These are phyloP conservation scores for Telmatochromis sp. DNA, from an alignment of 2,113 vertebrate genomes.

Conservation along the genomic window DNA sequence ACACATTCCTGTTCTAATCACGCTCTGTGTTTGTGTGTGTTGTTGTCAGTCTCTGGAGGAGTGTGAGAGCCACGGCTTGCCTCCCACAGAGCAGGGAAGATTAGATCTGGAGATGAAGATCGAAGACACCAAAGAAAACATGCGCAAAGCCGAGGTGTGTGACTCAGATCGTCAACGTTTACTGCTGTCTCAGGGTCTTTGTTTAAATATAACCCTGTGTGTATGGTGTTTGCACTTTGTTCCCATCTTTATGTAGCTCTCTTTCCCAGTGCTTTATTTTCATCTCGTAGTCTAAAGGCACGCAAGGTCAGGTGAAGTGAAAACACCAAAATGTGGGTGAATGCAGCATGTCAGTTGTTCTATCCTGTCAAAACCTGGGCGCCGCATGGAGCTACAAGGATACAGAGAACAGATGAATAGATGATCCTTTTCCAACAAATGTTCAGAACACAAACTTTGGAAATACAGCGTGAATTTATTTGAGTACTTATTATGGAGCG, in stretches of 20 bases:
- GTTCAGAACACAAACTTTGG: background rate
- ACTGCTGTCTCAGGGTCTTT: background rate
- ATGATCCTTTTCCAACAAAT: background rate
- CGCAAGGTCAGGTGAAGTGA: background rate
- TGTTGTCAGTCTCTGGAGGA: conserved; percentile 81
- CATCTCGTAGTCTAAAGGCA: background rate
- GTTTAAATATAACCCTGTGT: background rate
- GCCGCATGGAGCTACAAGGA: background rate
- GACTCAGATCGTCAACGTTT: background rate
- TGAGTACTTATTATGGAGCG: background rate
- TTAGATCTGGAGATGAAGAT: conserved; percentile 90
- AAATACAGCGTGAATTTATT: background rate
- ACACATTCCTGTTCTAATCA: background rate
- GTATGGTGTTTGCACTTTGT: background rate
- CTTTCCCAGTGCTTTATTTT: background rate
- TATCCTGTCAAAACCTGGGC: background rate
- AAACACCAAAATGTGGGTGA: background rate
- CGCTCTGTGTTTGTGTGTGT: background rate
- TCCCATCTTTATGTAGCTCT: background rate
- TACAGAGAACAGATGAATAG: background rate
- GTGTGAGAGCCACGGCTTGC: conserved; percentile 82
- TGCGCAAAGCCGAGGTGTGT: conserved; percentile 90
- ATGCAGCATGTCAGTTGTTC: background rate
- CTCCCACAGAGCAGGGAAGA: conserved; percentile 82
- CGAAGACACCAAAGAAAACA: conserved; percentile 89